These are phyloP conservation scores for Rhogogaster chlorosoma DNA, from an alignment of 2,888 invertebrate genomes.

Conservation along the genomic window DNA sequence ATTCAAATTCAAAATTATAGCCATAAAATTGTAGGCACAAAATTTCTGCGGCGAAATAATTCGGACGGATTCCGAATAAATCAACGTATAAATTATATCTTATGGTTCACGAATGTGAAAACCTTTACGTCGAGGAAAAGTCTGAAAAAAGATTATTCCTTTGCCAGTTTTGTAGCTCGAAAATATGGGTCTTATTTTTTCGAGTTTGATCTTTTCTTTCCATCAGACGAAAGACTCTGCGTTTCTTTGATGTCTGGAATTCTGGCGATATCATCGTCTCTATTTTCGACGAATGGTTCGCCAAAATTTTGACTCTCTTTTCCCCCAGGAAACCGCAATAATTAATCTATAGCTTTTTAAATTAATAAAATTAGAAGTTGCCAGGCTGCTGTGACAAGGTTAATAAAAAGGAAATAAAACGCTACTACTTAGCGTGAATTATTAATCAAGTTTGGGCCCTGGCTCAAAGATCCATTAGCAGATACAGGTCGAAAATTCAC, in stretches of 20 bases:
- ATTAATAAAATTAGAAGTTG: neutral
- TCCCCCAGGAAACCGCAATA: neutral
- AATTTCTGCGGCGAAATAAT: neutral
- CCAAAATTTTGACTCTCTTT: neutral
- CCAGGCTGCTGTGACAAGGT: neutral
- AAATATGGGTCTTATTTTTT: neutral
- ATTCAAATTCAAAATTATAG: neutral
- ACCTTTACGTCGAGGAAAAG: neutral
- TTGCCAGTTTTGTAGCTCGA: neutral
- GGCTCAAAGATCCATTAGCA: neutral
- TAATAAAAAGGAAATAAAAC: neutral
- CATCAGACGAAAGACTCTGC: neutral
- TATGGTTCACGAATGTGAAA: neutral
- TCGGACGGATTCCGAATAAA: neutral
- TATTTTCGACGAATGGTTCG: neutral
- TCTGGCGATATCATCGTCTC: neutral
- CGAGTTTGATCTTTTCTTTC: neutral
- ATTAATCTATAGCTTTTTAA: neutral
- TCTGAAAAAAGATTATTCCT: neutral
- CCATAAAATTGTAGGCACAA: neutral
- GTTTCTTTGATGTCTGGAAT: neutral
- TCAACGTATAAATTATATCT: neutral
- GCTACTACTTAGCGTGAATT: neutral
- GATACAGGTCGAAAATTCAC: neutral
- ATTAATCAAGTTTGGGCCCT: neutral